Base-by-base conservation (phyloP, 2,113 vertebrate species). In the Rhinogobius similis region DNA sequence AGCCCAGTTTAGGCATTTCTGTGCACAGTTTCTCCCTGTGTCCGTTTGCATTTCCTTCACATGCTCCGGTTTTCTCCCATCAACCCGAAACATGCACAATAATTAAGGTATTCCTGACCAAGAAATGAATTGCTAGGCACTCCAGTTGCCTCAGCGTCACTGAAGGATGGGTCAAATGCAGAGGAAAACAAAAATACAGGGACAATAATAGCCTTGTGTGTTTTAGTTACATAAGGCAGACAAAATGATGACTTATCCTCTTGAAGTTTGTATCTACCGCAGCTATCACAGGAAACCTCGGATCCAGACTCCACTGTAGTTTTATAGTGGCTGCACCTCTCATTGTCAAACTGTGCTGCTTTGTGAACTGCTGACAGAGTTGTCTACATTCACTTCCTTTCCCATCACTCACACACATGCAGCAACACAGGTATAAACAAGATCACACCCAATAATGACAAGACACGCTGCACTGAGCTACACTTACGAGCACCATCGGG, bases 271-370 rank as follows among this genome's bases (percentile, higher is more conserved):
- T n/a, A n/a, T n/a, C n/a, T n/a, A n/a, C n/a, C n/a, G 56, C 27
- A 20, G 55, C 6, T 0, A 20, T 20, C 16, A 32, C 5, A 24
- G 1, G 24, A 26, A 26, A 26, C 8, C 16, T 26, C 50, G 62
- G 59, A 24, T 53, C 79, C 72, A 43, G 77, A 79, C 52, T 72
- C 10, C 36, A 63, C 65, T 77, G 36, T 82, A 88, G 71, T 72
- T 83, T 29, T 56, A 29, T 29, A 9, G 14, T 18, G 76, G 89
- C 84, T 82, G 77, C 83, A 86, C 85, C 86, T 90, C 73, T 81
- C 73, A 77, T 74, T 92, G 72, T 88, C 88, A 92, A 90, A 89
- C 48, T 10, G 39, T 62, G 58, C 20, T 74, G 65, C 24, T 79
- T 84, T 82, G 73, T 68, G 48, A 65, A 56, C 78, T 67, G 70